Conservation (phyloP, 1,140 invertebrate genomes). For the Venturia canescens region DNA sequence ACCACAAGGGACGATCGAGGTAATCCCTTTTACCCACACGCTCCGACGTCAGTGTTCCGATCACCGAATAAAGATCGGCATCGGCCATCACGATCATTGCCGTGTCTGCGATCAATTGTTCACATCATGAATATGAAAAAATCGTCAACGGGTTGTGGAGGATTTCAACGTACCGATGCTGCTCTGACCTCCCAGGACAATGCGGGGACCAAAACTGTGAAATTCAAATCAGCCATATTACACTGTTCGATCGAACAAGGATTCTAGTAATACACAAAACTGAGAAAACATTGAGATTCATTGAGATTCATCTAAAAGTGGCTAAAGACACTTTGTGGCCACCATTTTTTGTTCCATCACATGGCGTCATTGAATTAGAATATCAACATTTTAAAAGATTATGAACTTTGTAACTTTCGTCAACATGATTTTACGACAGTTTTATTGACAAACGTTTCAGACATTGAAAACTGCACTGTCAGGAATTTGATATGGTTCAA, state of each 20-base stretch:
- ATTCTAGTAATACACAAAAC: too few species aligned
- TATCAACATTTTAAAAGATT: too few species aligned
- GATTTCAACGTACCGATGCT: constrained; percentile 28
- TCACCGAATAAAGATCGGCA: constrained; percentile 45
- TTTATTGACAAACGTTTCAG: too few species aligned
- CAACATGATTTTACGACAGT: too few species aligned
- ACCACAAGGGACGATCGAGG: constrained; percentile 41
- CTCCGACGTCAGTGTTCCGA: constrained; percentile 30
- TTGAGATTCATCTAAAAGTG: too few species aligned
- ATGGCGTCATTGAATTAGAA: too few species aligned
- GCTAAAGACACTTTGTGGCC: too few species aligned
- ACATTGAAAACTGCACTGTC: too few species aligned
- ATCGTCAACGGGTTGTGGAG: constrained; percentile 4
- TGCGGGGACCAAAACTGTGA: constrained; percentile 27
- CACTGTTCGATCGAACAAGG: background rate
- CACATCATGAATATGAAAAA: constrained; percentile 9
- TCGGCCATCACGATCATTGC: constrained; percentile 48
- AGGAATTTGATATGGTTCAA: too few species aligned
- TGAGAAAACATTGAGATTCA: too few species aligned
- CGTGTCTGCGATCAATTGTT: constrained; percentile 39
- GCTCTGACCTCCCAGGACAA: constrained; percentile 40
- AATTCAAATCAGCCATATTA: background rate
- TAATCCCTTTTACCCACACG: constrained; percentile 30
- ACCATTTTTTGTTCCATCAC: too few species aligned
- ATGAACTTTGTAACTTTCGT: too few species aligned